Evolutionary conservation across 2,888 invertebrate species (phyloP).

Genomic region (Cheilosia soror): DNA sequence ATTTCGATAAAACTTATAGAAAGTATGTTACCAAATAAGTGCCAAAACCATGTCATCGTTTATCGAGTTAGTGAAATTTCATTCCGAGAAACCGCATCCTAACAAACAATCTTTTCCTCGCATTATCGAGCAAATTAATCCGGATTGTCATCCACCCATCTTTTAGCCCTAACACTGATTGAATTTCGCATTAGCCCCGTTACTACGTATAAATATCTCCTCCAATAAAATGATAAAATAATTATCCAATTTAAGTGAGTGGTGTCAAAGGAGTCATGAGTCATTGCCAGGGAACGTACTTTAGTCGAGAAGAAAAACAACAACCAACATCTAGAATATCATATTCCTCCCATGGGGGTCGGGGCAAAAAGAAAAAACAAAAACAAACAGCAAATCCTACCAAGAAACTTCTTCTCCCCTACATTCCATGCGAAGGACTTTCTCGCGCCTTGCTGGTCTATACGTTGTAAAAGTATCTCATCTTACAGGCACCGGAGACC

Average conservation of each 20-base stretch:
- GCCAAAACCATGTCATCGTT: not conserved
- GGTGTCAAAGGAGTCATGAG: constrained; percentile 51
- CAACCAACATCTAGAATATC: constrained; percentile 2
- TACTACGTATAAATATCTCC: constrained; percentile 31
- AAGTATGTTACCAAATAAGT: not conserved
- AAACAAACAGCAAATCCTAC: constrained; percentile 4
- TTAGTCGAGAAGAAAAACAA: not conserved
- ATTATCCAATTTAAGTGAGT: constrained; percentile 58
- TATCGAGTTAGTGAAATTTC: constrained; percentile 24
- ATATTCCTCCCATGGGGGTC: constrained; percentile 22
- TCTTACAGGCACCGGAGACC: constrained; percentile 6
- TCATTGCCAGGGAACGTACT: constrained; percentile 21
- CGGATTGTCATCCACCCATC: constrained; percentile 19
- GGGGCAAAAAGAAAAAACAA: not conserved
- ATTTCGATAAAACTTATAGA: too few species aligned
- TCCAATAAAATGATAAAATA: constrained; percentile 57
- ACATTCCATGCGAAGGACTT: constrained; percentile 3
- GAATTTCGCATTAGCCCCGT: constrained; percentile 38
- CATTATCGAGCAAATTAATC: constrained; percentile 32
- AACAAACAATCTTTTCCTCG: not conserved
- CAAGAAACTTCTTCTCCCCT: constrained; percentile 5
- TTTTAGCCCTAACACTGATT: constrained; percentile 35
- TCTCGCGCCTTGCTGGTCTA: not conserved
- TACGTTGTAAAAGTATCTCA: constrained; percentile 20
- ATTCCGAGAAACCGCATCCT: constrained; percentile 2